These are phyloP conservation scores for Cygnus atratus DNA, from an alignment of 2,113 vertebrate genomes.

Conservation along the genomic window DNA sequence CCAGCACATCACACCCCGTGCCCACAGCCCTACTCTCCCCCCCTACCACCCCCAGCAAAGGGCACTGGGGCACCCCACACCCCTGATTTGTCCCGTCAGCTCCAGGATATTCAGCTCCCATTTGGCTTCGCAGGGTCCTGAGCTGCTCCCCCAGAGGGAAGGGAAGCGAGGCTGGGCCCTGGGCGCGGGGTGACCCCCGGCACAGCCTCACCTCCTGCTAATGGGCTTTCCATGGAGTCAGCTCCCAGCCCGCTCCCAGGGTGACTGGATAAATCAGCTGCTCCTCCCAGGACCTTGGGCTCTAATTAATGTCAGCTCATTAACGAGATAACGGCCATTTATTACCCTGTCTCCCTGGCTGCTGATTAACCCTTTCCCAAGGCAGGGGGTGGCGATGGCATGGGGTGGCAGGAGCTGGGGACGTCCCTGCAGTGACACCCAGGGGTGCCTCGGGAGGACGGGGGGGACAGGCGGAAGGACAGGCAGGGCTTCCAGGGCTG, in stretches of 20 bases:
- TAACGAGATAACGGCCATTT: constrained; percentile 85
- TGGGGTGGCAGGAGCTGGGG: neutral
- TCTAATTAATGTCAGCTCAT: constrained; percentile 87
- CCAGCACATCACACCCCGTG: neutral
- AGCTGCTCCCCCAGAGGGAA: neutral
- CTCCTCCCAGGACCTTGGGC: constrained; percentile 81
- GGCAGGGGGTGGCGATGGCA: neutral
- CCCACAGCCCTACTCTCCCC: neutral
- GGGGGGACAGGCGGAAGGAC: neutral
- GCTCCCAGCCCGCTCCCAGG: constrained; percentile 72
- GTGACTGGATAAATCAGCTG: constrained; percentile 73
- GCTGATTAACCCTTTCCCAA: constrained; percentile 78
- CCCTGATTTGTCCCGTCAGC: neutral
- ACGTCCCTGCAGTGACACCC: neutral
- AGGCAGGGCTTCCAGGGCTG: neutral
- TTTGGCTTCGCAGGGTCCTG: neutral
- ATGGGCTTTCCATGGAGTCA: constrained; percentile 75
- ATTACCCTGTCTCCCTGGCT: constrained; percentile 74
- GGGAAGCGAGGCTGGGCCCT: neutral
- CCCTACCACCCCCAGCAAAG: fast-evolving
- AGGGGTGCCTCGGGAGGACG: neutral
- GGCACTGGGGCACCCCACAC: neutral
- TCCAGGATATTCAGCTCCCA: neutral
- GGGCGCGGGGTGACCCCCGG: neutral
- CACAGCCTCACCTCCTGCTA: constrained; percentile 40